phyloP scores from a whole-genome alignment of 1,140 invertebrate genomes.

The Prorops nasuta region DNA sequence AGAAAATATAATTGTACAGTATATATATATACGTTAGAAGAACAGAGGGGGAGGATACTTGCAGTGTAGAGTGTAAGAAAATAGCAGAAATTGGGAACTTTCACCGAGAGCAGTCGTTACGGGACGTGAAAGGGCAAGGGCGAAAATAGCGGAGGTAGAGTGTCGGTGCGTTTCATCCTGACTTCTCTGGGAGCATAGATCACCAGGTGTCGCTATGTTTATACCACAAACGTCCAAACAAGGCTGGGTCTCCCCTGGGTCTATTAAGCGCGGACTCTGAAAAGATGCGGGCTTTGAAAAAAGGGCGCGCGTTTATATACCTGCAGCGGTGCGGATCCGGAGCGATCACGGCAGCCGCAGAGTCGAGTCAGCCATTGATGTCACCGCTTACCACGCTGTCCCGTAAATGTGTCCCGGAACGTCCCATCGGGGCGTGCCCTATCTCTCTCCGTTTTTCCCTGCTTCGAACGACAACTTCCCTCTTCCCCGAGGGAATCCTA shows the following conservation, averaged over 20 bases:
- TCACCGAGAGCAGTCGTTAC: too few relatives aligned
- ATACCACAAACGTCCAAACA: constrained; percentile 56
- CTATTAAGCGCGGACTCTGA: constrained; percentile 47
- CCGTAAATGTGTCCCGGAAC: too few relatives aligned
- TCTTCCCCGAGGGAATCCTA: constrained; percentile 15
- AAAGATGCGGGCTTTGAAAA: constrained; percentile 25
- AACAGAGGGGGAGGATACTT: too few relatives aligned
- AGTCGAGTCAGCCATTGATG: constrained; percentile 43
- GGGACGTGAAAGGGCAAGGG: too few relatives aligned
- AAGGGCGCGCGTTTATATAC: constrained; percentile 21
- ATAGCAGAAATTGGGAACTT: too few relatives aligned
- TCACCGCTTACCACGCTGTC: too few relatives aligned
- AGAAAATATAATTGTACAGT: too few relatives aligned
- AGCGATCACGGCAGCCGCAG: constrained; percentile 11
- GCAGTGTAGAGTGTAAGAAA: too few relatives aligned
- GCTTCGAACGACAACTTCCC: not conserved
- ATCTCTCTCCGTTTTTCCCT: constrained; percentile 7
- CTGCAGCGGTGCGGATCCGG: constrained; percentile 16
- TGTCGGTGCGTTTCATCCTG: constrained; percentile 51
- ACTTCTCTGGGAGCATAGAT: constrained; percentile 35
- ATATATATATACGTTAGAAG: too few relatives aligned
- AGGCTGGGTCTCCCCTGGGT: constrained; percentile 36
- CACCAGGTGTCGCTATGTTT: constrained; percentile 55
- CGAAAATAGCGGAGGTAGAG: too few relatives aligned
- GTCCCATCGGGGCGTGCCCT: constrained; percentile 22